Evolutionary conservation across 2,797 vertebrate species (phyloP).

Genomic region (Molossus molossus): DNA sequence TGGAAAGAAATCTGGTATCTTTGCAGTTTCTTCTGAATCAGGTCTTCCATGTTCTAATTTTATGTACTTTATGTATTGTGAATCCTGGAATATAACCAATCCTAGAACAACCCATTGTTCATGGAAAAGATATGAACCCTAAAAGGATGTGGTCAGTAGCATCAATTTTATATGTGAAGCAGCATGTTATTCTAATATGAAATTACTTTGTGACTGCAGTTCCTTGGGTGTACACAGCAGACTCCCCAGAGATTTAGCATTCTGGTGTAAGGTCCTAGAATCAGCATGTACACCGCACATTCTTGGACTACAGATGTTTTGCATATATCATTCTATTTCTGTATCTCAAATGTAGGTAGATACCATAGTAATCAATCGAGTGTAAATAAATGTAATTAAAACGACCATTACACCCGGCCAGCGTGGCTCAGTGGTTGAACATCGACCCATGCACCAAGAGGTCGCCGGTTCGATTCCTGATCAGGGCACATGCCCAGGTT

Average conservation of each 20-base stretch:
- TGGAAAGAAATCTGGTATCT: not conserved
- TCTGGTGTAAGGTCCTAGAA: not conserved
- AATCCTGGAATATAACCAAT: not conserved
- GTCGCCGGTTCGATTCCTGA: no score
- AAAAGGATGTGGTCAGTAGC: not conserved
- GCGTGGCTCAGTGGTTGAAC: no score
- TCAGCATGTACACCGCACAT: not conserved
- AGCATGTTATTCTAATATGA: not conserved
- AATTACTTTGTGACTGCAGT: not conserved
- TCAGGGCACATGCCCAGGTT: no score
- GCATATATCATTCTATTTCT: constrained; percentile 5
- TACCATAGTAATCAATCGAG: not conserved
- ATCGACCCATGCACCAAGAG: no score
- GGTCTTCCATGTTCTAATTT: not conserved
- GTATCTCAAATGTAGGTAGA: constrained; percentile 30
- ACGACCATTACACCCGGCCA: no score
- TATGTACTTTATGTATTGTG: not conserved
- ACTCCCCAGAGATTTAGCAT: not conserved
- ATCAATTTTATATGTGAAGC: not conserved
- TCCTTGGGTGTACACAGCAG: not conserved
- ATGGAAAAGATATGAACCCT: not conserved
- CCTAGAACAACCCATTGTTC: not conserved
- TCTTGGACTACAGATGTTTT: not conserved
- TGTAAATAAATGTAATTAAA: not conserved
- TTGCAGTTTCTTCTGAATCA: not conserved